Conservation (phyloP, 2,888 invertebrate species). For the Acanthosepion lycidas region DNA sequence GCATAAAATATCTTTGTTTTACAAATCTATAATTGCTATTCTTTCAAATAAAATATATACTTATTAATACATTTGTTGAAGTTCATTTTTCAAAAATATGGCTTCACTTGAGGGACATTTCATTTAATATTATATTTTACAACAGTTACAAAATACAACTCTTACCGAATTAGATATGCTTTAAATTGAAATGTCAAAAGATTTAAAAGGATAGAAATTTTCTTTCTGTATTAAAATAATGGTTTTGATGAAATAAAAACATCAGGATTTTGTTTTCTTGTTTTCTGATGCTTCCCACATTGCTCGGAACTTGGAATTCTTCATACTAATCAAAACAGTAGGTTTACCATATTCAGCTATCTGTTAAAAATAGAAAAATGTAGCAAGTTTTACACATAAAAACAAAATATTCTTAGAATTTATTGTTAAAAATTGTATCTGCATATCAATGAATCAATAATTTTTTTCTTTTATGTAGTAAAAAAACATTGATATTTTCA, state of each 20-base stretch:
- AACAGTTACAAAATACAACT: background rate
- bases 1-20: background rate
- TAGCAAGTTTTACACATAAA: too few species aligned
- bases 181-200: background rate
- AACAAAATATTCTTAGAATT: background rate
- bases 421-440: background rate
- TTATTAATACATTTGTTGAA: background rate
- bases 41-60: background rate
- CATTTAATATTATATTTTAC: too few species aligned
- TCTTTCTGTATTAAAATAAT: background rate
- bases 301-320: conserved; percentile 75
- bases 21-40: background rate
- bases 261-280: background rate
- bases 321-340: conserved; percentile 73
- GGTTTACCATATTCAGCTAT: conserved; percentile 77
- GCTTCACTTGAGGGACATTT: background rate
- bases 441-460: background rate
- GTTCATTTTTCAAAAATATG: background rate
- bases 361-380: conserved; percentile 53
- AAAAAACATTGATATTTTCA: background rate
- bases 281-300: conserved; percentile 73
- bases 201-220: background rate
- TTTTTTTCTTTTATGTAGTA: background rate
- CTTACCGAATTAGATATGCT: background rate
- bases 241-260: background rate